Base-by-base conservation (phyloP, 2,888 invertebrate species). In the Chrysotoxum bicinctum region DNA sequence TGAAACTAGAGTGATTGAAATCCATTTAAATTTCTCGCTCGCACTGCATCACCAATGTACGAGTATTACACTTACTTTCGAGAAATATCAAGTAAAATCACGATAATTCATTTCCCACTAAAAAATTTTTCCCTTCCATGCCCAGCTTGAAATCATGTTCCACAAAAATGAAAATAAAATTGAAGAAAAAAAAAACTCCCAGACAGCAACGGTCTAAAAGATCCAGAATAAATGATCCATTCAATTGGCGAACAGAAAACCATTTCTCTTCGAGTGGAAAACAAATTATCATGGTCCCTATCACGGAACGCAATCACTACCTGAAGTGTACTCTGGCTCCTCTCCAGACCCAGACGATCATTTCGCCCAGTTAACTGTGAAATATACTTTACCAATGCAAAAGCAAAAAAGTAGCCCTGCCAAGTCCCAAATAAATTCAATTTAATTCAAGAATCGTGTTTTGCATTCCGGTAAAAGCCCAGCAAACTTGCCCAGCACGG, bases 381-480 rank as follows among this genome's bases (percentile, higher is more conserved):
- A 84, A 75, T 66, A 66, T 83, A 21, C 21, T 70, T 75, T 21
- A 56, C 43, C 48, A 75, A 79, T 43, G 21, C 16, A 30, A 26
- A 48, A 21, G 21, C 23, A 43, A 26, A 50, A 32, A 48, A 45
- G 19, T 30, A 60, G 60, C 62, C 52, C 66, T 72, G 40, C 64
- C 70, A 69, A 79, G 66, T 21, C 74, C 69, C 74, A 80, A 75
- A 84, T 84, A 84, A 84, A 84, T 80, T 84, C 75, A 72, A 84
- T 75, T 84, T 84, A 75, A 84, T 84, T 80, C 80, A 80, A 70
- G 80, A 84, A 84, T 80, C 80, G 75, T 84, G 80, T 80, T 84
- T 66, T 3, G 60, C 64, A 52, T 70, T 80, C 56, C 30, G 35
- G 50, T 50, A 19, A 35, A 43, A 75, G 43, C 48, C 56, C 35